Percentiles rank a stretch among this genome's conserved stretches.
phyloP scores from a whole-genome alignment of 2,797 vertebrate species.

The Aselliscus stoliczkanus region DNA sequence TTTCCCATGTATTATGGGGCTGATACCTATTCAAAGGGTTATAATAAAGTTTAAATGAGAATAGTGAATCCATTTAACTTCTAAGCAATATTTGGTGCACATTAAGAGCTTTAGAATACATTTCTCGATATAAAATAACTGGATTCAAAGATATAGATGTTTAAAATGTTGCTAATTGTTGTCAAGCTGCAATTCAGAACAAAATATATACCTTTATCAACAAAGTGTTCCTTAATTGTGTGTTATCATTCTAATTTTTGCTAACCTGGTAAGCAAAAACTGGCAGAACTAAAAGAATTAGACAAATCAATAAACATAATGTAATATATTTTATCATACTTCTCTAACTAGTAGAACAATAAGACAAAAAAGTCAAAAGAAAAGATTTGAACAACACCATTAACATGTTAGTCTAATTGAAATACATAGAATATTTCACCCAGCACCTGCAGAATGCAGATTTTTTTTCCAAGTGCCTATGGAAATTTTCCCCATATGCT shows the following conservation, averaged over 20 bases:
- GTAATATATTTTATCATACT: neutral
- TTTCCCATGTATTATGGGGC: neutral
- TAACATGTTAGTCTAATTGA: neutral
- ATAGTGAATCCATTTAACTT: neutral
- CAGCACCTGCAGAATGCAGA: neutral
- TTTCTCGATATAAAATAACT: neutral
- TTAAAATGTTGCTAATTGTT: neutral
- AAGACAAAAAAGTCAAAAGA: neutral
- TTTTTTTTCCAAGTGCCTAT: neutral
- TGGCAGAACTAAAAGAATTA: conserved; percentile 7
- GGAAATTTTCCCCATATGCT: neutral
- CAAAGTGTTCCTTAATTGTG: neutral
- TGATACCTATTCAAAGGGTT: neutral
- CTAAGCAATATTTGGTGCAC: neutral
- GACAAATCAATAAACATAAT: neutral
- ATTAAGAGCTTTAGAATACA: neutral
- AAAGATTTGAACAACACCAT: neutral
- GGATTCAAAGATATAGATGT: neutral
- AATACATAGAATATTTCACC: neutral
- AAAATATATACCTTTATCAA: neutral
- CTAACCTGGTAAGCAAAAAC: neutral
- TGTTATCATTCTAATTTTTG: neutral
- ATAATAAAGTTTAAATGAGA: neutral
- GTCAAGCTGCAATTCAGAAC: neutral
- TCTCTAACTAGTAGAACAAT: neutral